These are phyloP conservation scores for Platycheirus albimanus DNA, from an alignment of 2,888 invertebrate genomes.

Conservation along the genomic window DNA sequence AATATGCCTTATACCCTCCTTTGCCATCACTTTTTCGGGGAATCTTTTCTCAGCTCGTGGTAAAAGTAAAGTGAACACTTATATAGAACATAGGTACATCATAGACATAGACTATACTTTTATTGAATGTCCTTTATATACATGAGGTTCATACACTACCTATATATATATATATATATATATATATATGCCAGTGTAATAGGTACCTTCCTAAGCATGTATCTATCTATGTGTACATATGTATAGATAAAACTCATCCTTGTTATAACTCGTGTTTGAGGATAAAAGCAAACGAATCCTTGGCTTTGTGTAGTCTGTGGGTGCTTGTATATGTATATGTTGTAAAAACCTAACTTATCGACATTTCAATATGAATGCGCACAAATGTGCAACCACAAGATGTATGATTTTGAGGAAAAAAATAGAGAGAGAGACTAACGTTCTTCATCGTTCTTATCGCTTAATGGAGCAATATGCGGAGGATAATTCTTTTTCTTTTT, in stretches of 20 bases:
- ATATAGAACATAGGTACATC: not conserved
- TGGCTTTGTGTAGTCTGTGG: slow-evolving; percentile 25
- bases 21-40: not conserved
- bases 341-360: slow-evolving; percentile 66
- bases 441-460: slow-evolving; percentile 53
- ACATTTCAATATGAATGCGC: slow-evolving; percentile 71
- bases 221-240: too few species aligned
- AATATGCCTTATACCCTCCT: not conserved
- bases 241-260: slow-evolving; percentile 57
- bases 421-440: slow-evolving; percentile 12
- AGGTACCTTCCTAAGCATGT: too few species aligned
- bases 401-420: not conserved
- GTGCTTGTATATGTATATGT: not conserved
- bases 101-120: slow-evolving; percentile 34
- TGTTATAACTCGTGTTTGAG: slow-evolving; percentile 54
- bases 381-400: slow-evolving; percentile 70
- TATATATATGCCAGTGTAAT: not conserved
- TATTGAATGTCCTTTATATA: slow-evolving; percentile 66
- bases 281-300: slow-evolving; percentile 36
- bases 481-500: slow-evolving; percentile 31
- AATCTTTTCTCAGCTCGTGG: not conserved
- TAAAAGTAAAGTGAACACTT: not conserved
- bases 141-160: slow-evolving; percentile 43
- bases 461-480: slow-evolving; percentile 57
- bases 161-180: not conserved